A percentile compares a stretch with the other conserved stretches of the same genome.
phyloP scores from a whole-genome alignment of 2,888 invertebrate species.

The Caenorhabditis sp. region DNA sequence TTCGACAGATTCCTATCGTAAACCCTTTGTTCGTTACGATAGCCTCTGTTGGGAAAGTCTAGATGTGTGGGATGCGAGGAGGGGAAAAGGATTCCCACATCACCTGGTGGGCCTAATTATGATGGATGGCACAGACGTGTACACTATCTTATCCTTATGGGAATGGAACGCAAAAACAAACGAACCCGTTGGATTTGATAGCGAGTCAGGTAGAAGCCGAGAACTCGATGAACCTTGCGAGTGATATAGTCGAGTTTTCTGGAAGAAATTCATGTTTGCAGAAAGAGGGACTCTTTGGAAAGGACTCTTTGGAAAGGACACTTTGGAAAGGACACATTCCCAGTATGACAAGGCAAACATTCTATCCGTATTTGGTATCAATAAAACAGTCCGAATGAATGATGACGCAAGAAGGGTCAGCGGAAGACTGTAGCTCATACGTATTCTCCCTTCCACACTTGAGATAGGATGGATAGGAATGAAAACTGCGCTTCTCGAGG shows the following conservation, averaged over 20 bases:
- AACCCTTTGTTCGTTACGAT: conserved; percentile 35
- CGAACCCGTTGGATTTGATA: conserved; percentile 51
- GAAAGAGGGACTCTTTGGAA: not conserved
- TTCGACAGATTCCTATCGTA: conserved; percentile 44
- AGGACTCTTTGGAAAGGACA: not conserved
- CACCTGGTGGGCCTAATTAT: too few relatives aligned
- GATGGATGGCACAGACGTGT: not conserved
- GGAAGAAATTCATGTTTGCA: too few relatives aligned
- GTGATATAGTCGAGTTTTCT: conserved; percentile 54
- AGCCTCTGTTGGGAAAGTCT: not conserved
- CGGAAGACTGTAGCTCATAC: not conserved
- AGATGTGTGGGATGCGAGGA: too few relatives aligned
- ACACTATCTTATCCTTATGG: too few relatives aligned
- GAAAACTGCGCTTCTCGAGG: too few relatives aligned
- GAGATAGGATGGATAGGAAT: too few relatives aligned
- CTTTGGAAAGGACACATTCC: not conserved
- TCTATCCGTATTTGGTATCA: not conserved
- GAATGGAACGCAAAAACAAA: not conserved
- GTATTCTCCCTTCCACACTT: too few relatives aligned
- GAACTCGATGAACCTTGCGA: conserved; percentile 38
- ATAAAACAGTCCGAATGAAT: not conserved
- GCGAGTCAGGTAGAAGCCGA: conserved; percentile 47
- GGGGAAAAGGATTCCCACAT: too few relatives aligned
- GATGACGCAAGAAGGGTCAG: not conserved
- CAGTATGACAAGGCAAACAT: not conserved